Percentiles rank a stretch among this genome's conserved stretches.
Evolutionary conservation across 2,113 vertebrate species (phyloP).

Genomic region (Dunckerocampus dactyliophorus): DNA sequence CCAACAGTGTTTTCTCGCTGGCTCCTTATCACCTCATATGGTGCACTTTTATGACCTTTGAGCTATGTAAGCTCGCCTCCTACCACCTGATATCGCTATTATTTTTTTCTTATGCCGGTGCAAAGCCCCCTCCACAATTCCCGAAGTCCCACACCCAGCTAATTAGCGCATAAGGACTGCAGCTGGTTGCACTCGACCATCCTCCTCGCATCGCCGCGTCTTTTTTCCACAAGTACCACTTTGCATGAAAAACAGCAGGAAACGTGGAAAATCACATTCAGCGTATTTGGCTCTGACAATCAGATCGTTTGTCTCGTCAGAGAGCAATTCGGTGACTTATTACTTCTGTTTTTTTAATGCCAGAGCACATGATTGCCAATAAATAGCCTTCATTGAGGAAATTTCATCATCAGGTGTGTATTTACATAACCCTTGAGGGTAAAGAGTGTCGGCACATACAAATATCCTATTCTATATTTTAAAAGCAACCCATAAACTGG

Average conservation of each 20-base stretch:
- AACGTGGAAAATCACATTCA: slow-evolving; percentile 56
- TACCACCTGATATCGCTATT: slow-evolving; percentile 46
- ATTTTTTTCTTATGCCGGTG: slow-evolving; percentile 19
- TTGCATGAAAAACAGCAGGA: slow-evolving; percentile 63
- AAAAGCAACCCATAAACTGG: too few species aligned
- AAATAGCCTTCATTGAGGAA: slow-evolving; percentile 33
- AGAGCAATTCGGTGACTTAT: slow-evolving; percentile 23
- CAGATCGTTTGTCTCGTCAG: neutral
- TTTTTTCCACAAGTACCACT: slow-evolving; percentile 67
- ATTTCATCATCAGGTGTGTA: slow-evolving; percentile 33
- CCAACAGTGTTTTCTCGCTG: slow-evolving; percentile 13
- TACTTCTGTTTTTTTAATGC: slow-evolving; percentile 17
- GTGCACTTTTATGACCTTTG: slow-evolving; percentile 28
- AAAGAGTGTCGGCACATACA: too few species aligned
- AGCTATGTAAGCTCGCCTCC: slow-evolving; percentile 24
- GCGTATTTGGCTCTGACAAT: slow-evolving; percentile 19
- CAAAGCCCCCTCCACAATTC: slow-evolving; percentile 40
- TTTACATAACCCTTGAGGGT: neutral
- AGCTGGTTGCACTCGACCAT: slow-evolving; percentile 72
- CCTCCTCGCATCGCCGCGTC: slow-evolving; percentile 47
- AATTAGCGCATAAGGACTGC: slow-evolving; percentile 50
- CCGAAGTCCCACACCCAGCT: slow-evolving; percentile 35
- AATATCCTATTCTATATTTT: too few species aligned
- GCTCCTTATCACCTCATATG: slow-evolving; percentile 19
- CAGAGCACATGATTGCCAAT: slow-evolving; percentile 26